Evolutionary conservation across 2,113 vertebrate species (phyloP).

Genomic region (Hemiprocne comata): DNA sequence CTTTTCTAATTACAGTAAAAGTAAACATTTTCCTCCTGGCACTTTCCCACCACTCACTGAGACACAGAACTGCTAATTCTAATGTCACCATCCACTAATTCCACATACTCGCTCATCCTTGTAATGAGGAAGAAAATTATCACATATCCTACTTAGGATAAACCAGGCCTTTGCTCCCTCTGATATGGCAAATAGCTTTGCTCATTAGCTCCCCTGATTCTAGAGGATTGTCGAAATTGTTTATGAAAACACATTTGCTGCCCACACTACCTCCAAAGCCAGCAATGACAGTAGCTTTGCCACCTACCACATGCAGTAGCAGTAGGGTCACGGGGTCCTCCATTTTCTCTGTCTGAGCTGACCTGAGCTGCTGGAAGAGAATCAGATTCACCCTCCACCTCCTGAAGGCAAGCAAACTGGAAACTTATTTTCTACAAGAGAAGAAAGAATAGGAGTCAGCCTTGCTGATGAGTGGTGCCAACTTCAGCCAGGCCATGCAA

Average conservation of each 20-base stretch:
- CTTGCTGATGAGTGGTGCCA: background rate
- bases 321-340: background rate
- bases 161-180: background rate
- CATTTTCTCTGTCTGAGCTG: background rate
- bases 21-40: conserved; percentile 11
- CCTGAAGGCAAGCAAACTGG: background rate
- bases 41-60: background rate
- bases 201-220: background rate
- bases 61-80: background rate
- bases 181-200: background rate
- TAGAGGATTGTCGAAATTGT: background rate
- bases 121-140: background rate
- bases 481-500: background rate
- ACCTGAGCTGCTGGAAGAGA: background rate
- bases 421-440: background rate
- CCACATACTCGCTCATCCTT: background rate
- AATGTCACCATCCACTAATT: background rate
- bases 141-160: background rate
- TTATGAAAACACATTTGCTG: background rate
- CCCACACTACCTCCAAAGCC: background rate
- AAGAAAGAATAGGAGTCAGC: background rate
- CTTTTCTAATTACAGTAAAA: conserved; percentile 37
- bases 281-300: background rate
- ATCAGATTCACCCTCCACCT: background rate
- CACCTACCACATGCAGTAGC: background rate